Percentiles rank a stretch among this genome's conserved stretches.
phyloP scores from a whole-genome alignment of 2,113 vertebrate genomes.

The Sardina pilchardus region DNA sequence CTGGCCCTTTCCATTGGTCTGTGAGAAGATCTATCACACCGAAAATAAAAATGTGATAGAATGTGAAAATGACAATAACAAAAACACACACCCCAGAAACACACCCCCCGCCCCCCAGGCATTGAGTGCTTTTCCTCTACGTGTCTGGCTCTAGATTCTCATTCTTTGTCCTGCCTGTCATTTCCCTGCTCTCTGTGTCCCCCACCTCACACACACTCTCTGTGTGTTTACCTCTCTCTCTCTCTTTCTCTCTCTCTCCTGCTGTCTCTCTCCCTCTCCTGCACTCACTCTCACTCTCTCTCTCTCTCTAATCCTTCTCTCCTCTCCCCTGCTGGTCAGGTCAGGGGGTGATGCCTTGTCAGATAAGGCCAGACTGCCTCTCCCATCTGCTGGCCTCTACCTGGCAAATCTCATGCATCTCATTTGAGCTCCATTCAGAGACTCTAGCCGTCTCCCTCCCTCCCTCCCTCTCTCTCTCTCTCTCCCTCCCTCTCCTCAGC shows the following conservation, averaged over 20 bases:
- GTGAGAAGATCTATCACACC: neutral
- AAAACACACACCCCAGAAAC: no score
- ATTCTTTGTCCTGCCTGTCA: neutral
- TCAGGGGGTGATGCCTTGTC: constrained; percentile 12
- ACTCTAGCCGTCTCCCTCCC: neutral
- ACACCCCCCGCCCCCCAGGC: no score
- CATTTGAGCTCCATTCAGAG: constrained; percentile 14
- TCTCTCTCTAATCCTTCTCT: neutral
- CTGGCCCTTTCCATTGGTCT: neutral
- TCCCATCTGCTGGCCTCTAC: constrained; percentile 7
- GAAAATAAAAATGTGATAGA: neutral
- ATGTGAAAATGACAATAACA: neutral
- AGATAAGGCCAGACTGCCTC: constrained; percentile 8
- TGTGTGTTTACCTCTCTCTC: neutral
- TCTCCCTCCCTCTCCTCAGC: neutral
- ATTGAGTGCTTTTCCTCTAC: neutral
- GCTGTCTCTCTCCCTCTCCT: neutral
- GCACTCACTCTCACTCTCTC: neutral
- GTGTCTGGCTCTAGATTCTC: neutral
- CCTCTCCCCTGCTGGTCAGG: neutral
- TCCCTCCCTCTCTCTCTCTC: neutral
- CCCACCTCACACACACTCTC: neutral
- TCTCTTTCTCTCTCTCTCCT: neutral
- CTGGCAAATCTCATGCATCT: constrained; percentile 15
- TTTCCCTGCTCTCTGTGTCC: neutral